phyloP scores from a whole-genome alignment of 2,113 vertebrate species.

The Neopipo cinnamomea region DNA sequence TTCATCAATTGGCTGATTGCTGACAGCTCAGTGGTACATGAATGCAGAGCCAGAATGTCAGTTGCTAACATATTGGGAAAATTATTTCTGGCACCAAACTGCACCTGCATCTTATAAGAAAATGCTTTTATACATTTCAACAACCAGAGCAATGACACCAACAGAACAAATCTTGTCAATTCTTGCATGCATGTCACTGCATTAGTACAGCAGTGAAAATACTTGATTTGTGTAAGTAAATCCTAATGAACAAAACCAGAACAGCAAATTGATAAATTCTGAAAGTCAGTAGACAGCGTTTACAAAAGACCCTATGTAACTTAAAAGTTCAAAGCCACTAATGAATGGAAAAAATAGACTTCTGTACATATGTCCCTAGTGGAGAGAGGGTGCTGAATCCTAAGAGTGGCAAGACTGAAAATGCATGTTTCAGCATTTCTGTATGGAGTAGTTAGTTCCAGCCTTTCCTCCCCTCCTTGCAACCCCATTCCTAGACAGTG shows the following conservation, averaged over 20 bases:
- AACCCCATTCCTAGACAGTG: neutral
- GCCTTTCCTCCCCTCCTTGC: neutral
- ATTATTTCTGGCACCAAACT: constrained; percentile 39
- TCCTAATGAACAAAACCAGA: neutral
- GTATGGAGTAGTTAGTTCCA: neutral
- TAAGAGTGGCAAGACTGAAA: neutral
- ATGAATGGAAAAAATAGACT: neutral
- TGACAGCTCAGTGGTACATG: constrained; percentile 53
- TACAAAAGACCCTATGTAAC: neutral
- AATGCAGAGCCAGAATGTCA: constrained; percentile 29
- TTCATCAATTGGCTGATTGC: constrained; percentile 48
- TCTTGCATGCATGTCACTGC: neutral
- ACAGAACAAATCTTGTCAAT: neutral
- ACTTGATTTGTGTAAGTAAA: neutral
- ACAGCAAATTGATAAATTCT: neutral
- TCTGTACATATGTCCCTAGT: neutral
- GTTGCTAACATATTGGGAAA: constrained; percentile 32
- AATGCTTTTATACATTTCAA: neutral
- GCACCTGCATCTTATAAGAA: neutral
- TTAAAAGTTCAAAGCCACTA: neutral
- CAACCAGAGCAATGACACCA: neutral
- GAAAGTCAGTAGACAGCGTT: neutral
- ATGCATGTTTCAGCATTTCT: neutral
- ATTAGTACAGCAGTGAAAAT: neutral
- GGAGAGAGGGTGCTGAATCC: neutral